Evolutionary conservation across 2,113 vertebrate genomes (phyloP).

Genomic region (Anoplopoma fimbria): DNA sequence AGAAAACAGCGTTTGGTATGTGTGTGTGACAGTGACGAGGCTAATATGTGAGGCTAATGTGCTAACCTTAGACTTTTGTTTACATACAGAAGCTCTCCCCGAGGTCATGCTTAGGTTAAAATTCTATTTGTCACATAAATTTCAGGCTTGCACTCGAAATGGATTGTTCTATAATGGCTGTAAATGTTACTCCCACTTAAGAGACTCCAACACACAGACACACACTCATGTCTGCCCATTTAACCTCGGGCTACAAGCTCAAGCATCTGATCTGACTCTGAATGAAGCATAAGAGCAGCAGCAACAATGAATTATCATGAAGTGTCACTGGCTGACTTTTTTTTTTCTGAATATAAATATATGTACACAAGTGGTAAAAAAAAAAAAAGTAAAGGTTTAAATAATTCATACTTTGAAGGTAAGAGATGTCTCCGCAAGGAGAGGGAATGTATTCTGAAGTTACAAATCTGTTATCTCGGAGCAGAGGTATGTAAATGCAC

Average conservation of each 20-base stretch:
- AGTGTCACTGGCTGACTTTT: constrained; percentile 1
- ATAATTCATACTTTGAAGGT: constrained; percentile 61
- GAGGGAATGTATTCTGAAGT: constrained; percentile 42
- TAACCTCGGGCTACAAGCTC: constrained; percentile 47
- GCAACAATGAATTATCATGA: constrained; percentile 5
- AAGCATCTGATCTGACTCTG: constrained; percentile 10
- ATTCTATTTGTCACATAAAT: constrained; percentile 56
- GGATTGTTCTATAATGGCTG: constrained; percentile 41
- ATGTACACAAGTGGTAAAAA: constrained; percentile 20
- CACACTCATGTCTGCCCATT: constrained; percentile 19
- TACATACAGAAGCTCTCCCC: constrained; percentile 14
- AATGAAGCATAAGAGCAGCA: background rate
- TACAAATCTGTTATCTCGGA: constrained; percentile 31
- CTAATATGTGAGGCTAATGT: constrained; percentile 28
- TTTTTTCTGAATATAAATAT: background rate
- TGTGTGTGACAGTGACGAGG: background rate
- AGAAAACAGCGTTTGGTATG: background rate
- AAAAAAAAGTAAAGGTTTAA: constrained; percentile 33
- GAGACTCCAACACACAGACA: background rate
- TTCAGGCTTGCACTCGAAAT: constrained; percentile 34
- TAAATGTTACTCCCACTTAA: constrained; percentile 33
- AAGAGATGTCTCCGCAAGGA: constrained; percentile 2
- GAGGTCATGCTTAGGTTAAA: constrained; percentile 44
- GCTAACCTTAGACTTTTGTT: constrained; percentile 20
- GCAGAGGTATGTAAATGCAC: constrained; percentile 44